Evolutionary conservation across 2,797 vertebrate species (phyloP), one percentile per base, ranked within the genome.

Genomic region (Xenops minutus): DNA sequence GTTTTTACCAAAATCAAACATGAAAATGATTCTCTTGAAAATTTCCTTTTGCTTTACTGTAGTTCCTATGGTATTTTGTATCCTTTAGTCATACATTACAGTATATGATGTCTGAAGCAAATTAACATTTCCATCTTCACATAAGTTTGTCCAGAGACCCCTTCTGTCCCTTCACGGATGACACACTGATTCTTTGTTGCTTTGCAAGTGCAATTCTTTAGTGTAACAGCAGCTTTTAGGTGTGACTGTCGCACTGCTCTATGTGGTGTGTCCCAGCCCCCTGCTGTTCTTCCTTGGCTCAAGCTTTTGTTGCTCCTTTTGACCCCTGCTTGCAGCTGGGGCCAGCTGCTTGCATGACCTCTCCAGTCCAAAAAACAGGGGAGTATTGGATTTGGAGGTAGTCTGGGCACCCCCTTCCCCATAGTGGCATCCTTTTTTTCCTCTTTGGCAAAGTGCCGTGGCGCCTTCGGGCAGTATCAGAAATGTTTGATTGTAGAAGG

Each of bases 391-490:
- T 80, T 49, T 77, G 37, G 34, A 56, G 26, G 27, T 44, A 37
- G 13, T 8, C 14, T 41, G 37, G 44, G 8, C 18, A 34, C 10
- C 1, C 19, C 6, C 2, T 59, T 39, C 5, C 18, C 14, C 26
- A 3, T 1, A 0, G 5, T 62, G 44, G 9, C 27, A 34, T 58
- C 3, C 7, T 51, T 76, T 29, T 74, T 59, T 77, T 61, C 39
- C 36, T 51, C 26, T 80, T 67, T 29, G 55, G 39, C 18, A 7
- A 39, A 72, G 27, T 26, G 9, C 17, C 21, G 17, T 41, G 32
- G 20, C 0, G 0, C 41, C 15, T 83, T 80, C 63, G 9, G 32
- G 34, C 3, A 1, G 5, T 30, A 8, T 37, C 14, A 73, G n/a
- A 63, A 78, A 54, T 51, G 27, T 17, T 32, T n/a, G 43, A 4